Base-by-base conservation (phyloP, 2,888 invertebrate genomes). In the Tribolium freemani region DNA sequence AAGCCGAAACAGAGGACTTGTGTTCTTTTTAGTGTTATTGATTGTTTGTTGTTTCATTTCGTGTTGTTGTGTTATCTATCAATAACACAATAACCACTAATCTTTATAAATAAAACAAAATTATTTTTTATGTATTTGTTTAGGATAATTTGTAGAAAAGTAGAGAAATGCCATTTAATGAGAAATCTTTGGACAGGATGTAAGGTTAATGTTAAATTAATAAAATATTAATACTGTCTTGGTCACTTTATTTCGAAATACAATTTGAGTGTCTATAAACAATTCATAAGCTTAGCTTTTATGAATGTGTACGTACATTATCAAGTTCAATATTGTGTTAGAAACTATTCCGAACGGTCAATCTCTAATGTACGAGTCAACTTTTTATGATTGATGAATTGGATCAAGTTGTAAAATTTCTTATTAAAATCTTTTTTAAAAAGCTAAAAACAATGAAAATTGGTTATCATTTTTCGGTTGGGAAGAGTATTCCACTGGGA, bases 351-450 rank as follows among this genome's bases (percentile, higher is more conserved):
- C 21, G 16, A 21, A n/a, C 8, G 21, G 20, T 8, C 9, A 16
- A 16, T 21, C 51, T 51, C 16, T 51, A 51, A 51, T 51, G 21
- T 21, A 51, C 16, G 6, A 51, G 51, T 51, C 51, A 51, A 16
- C 20, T 51, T 51, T 51, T 51, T n/a, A 51, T 51, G 51, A 51
- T 51, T 51, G 51, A 51, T 51, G 51, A 51, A 16, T 13, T 51
- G 6, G 6, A 20, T 5, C 21, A 20, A n/a, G 8, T 21, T 9
- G 20, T 3, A 8, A 21, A 51, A 16, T 9, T 6, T 51, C 13
- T 13, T 16, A 13, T 51, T 51, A 3, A 21, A 51, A 51, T n/a
- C 16, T 51, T 51, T n/a, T 38, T 38, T n/a, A n/a, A 38, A 38
- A 38, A 38, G 0, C 8, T 1, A 38, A 38, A 38, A 38, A 38